A percentile compares a stretch with the other conserved stretches of the same genome.
These are phyloP conservation scores for Synergus laeviventris DNA, from an alignment of 2,888 invertebrate species.

Conservation along the genomic window DNA sequence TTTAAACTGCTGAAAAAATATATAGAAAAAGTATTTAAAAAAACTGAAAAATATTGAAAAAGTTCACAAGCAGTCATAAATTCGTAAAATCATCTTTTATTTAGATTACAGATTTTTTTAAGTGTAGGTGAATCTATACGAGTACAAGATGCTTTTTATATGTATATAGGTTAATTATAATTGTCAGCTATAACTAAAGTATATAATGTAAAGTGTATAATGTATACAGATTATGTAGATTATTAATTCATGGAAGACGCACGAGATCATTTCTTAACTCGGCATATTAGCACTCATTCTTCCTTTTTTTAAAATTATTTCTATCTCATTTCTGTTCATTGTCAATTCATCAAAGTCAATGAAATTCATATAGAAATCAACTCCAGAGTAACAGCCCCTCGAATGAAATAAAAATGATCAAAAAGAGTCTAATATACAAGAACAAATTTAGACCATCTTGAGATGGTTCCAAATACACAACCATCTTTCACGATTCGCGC, in stretches of 20 bases:
- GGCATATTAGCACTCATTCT: too few species aligned
- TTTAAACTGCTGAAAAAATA: too few species aligned
- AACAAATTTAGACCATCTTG: neutral
- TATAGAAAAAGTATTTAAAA: too few species aligned
- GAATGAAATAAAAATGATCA: neutral
- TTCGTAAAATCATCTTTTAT: constrained; percentile 64
- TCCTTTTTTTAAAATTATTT: too few species aligned
- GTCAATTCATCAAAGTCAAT: neutral
- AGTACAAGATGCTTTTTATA: neutral
- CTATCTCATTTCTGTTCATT: neutral
- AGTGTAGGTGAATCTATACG: constrained; percentile 58
- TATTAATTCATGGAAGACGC: constrained; percentile 64
- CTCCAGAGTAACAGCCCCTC: neutral
- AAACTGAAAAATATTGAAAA: neutral
- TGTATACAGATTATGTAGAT: neutral
- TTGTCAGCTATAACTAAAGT: neutral
- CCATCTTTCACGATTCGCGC: neutral
- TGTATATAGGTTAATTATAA: neutral
- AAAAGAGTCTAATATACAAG: neutral
- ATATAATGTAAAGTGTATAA: neutral
- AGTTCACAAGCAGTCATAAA: neutral
- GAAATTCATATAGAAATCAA: neutral
- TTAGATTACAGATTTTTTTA: constrained; percentile 59
- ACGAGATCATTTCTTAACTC: too few species aligned
- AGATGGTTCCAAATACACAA: constrained; percentile 22